Evolutionary conservation across 2,888 invertebrate genomes (phyloP), one percentile per base, ranked within the genome.

Genomic region (Drosophila meridiana): DNA sequence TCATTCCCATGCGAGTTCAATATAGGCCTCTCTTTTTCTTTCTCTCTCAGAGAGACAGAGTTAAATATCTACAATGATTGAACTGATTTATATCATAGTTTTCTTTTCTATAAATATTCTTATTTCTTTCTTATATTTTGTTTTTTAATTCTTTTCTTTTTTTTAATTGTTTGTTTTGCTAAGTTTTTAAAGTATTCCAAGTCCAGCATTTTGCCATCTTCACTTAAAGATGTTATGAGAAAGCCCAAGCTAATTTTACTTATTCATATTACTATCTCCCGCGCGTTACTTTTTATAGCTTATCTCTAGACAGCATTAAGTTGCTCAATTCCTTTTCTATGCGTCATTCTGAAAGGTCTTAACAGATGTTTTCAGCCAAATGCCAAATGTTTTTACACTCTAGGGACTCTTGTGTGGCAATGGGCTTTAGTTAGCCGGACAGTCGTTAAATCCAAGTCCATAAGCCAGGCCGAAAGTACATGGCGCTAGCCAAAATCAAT

Each of bases 401-500:
- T 13, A 4, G 30, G 45, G 7, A 32, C 20, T 38, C 26, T 32
- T 34, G 55, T 65, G 38, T 71, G 61, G 48, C 63, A 50, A 48
- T 60, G 43, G 20, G 61, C 30, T 48, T 59, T 66, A 26, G 45
- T 62, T 66, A 9, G 45, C 69, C 45, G 36, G 40, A 60, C 48
- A 59, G 59, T 66, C 62, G 69, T 73, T 59, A 73, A 73, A 56
- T 55, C 47, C 48, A 69, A 52, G 62, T 66, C 62, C 40, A 60
- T 65, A 68, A 58, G 50, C 59, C 58, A 67, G 36, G 55, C 42
- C 36, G 52, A 47, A 11, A 56, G 45, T 58, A 43, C 34, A 42
- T 56, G 65, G 62, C 42, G 78, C 57, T 77, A 78, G 66, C 55
- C 53, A 65, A 75, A 74, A 63, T 72, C 79, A 78, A 78, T 72